These are phyloP conservation scores for Peribatodes rhomboidaria DNA, from an alignment of 2,888 invertebrate genomes.

Conservation along the genomic window DNA sequence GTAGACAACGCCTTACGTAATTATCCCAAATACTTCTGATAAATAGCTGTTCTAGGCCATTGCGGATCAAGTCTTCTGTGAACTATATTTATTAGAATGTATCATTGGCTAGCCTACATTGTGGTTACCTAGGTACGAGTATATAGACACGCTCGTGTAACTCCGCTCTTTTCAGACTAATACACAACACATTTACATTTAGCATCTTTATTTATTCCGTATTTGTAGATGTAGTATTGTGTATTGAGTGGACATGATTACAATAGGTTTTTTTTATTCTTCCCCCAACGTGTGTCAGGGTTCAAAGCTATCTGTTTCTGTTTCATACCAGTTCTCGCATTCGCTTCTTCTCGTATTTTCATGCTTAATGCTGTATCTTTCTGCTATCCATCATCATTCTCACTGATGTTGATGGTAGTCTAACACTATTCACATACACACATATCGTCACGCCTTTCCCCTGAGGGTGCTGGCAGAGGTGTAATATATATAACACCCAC, in stretches of 20 bases:
- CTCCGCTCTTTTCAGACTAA: constrained; percentile 17
- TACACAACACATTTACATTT: constrained; percentile 1
- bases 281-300: too few species aligned
- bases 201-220: not conserved
- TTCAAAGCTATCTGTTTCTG: not conserved
- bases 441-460: too few species aligned
- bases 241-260: not conserved
- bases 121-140: constrained; percentile 12
- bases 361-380: too few species aligned
- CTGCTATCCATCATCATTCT: not conserved
- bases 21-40: constrained; percentile 15
- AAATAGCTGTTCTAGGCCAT: constrained; percentile 32
- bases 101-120: constrained; percentile 15
- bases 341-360: too few species aligned
- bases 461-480: too few species aligned
- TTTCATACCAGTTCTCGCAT: too few species aligned
- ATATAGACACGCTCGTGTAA: constrained; percentile 35
- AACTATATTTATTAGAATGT: constrained; percentile 29
- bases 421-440: too few species aligned
- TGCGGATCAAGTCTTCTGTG: constrained; percentile 34
- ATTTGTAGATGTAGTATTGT: too few species aligned
- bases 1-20: constrained; percentile 2
- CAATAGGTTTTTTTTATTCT: too few species aligned
- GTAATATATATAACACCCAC: too few species aligned
- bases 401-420: too few species aligned